These are phyloP conservation scores for Ruditapes philippinarum DNA, from an alignment of 1,140 invertebrate species.

Conservation along the genomic window DNA sequence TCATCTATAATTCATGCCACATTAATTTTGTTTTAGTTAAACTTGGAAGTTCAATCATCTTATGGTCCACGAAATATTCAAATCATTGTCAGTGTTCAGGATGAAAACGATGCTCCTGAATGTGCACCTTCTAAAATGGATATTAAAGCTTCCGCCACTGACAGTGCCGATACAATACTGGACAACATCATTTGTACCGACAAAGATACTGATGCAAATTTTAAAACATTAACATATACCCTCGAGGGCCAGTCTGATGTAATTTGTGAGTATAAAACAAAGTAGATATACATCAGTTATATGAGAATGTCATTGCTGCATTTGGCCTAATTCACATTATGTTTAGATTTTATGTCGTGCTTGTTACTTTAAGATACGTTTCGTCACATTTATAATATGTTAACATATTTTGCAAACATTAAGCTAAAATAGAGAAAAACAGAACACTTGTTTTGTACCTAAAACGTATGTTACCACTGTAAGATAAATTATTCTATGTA, in stretches of 20 bases:
- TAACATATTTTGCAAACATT: too few relatives aligned
- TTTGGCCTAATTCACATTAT: too few relatives aligned
- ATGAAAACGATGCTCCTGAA: conserved; percentile 15
- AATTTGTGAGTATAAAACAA: background rate
- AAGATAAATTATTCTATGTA: too few relatives aligned
- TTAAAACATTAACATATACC: background rate
- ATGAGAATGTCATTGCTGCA: too few relatives aligned
- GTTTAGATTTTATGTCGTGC: too few relatives aligned
- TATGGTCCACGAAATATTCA: conserved; percentile 12
- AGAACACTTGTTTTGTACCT: too few relatives aligned
- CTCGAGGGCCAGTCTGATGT: background rate
- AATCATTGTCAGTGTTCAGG: background rate
- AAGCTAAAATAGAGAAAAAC: too few relatives aligned
- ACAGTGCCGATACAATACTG: background rate
- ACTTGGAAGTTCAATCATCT: background rate
- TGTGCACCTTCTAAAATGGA: background rate
- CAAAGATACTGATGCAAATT: background rate
- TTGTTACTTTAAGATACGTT: too few relatives aligned
- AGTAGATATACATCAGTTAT: too few relatives aligned
- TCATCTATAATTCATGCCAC: too few relatives aligned
- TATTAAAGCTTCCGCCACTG: background rate
- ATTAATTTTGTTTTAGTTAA: background rate
- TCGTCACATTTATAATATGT: too few relatives aligned
- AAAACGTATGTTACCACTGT: too few relatives aligned
- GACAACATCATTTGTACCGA: background rate